phyloP scores from a whole-genome alignment of 2,113 vertebrate species.

The Onychostruthus taczanowskii region DNA sequence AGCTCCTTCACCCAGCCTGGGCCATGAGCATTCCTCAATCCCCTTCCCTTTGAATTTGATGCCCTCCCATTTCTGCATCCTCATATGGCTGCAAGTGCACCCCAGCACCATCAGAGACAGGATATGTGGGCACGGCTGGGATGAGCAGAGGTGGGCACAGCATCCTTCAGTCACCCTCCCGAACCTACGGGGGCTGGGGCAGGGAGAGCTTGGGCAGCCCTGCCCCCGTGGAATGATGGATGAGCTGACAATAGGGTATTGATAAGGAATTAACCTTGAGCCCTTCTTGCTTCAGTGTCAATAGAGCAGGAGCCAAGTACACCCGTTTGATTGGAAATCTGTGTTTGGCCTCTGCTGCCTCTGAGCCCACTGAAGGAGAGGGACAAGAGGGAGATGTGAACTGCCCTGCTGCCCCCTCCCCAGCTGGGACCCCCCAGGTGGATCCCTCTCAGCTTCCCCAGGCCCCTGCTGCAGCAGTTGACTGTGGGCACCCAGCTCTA shows the following conservation, averaged over 20 bases:
- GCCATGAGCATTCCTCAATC: not conserved
- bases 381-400: not conserved
- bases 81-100: not conserved
- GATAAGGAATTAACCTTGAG: constrained; percentile 84
- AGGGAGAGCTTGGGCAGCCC: not conserved
- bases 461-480: not conserved
- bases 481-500: fast-evolving
- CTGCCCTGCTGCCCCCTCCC: not conserved
- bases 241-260: constrained; percentile 80
- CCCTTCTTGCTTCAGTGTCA: constrained; percentile 72
- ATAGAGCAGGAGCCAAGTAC: constrained; percentile 72
- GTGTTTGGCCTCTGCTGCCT: constrained; percentile 22
- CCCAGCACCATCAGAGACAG: not conserved
- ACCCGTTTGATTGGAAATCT: constrained; percentile 62
- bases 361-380: not conserved
- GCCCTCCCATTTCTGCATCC: not conserved
- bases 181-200: not conserved
- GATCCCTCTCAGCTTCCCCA: not conserved
- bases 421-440: fast-evolving
- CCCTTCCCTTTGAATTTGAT: not conserved
- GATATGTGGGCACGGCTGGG: fast-evolving
- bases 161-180: not conserved
- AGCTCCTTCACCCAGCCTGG: not conserved
- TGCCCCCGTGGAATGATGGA: constrained; percentile 65
- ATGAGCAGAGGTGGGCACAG: fast-evolving